Percentiles rank a stretch among this genome's conserved stretches.
phyloP scores from a whole-genome alignment of 2,888 invertebrate genomes.

The Leucoma salicis region DNA sequence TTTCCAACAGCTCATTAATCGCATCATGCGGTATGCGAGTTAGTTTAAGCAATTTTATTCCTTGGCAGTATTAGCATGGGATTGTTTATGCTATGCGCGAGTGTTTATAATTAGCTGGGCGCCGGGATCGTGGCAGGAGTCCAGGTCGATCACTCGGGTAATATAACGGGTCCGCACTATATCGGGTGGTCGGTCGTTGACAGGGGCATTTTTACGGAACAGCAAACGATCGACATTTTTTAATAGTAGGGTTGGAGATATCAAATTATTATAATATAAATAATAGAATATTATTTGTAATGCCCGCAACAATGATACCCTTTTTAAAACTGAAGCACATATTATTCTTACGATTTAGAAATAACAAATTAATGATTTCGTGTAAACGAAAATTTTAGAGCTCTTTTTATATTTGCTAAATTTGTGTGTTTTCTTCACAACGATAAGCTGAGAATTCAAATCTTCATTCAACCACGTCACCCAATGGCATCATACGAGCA shows the following conservation, averaged over 20 bases:
- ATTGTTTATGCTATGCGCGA: slow-evolving; percentile 55
- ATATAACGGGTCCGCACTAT: slow-evolving; percentile 68
- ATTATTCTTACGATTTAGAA: no score
- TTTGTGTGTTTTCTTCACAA: no score
- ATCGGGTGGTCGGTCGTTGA: slow-evolving; percentile 74
- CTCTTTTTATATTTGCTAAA: no score
- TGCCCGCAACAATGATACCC: no score
- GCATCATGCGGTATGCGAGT: slow-evolving; percentile 30
- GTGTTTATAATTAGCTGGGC: slow-evolving; percentile 69
- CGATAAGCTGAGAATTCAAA: no score
- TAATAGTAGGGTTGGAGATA: slow-evolving; percentile 18
- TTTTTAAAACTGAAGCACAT: no score
- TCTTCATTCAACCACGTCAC: no score
- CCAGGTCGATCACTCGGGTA: slow-evolving; percentile 79
- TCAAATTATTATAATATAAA: no score
- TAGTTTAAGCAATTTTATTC: slow-evolving; percentile 52
- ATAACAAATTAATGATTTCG: no score
- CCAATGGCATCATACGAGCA: no score
- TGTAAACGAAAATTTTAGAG: no score
- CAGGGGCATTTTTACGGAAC: slow-evolving; percentile 65
- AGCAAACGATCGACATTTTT: slow-evolving; percentile 50
- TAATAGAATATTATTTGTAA: no score
- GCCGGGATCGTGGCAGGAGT: slow-evolving; percentile 71
- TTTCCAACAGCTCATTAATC: slow-evolving; percentile 44
- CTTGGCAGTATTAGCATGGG: slow-evolving; percentile 55